These are phyloP conservation scores for Australoheros facetus DNA, from an alignment of 2,797 vertebrate species.

Conservation along the genomic window DNA sequence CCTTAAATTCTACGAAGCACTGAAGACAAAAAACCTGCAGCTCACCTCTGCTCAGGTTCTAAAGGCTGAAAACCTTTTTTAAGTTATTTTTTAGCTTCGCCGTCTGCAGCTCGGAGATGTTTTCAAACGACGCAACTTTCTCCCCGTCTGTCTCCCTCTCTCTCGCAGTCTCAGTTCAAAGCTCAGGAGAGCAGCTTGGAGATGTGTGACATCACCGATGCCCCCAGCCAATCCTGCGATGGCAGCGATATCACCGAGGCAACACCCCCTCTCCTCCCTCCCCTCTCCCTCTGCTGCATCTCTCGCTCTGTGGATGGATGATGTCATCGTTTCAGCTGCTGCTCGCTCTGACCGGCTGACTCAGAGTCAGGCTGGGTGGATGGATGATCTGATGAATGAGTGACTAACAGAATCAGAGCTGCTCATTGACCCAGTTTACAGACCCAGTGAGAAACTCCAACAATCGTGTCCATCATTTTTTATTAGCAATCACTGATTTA, in stretches of 20 bases:
- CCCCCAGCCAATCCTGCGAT: constrained; percentile 84
- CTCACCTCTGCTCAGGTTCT: neutral
- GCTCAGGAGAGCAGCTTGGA: constrained; percentile 90
- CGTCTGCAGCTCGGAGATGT: neutral
- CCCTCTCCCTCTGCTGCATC: constrained; percentile 58
- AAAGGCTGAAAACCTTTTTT: neutral
- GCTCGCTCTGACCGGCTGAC: constrained; percentile 13
- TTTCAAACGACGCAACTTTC: constrained; percentile 48
- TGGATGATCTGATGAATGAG: neutral
- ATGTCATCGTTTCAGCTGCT: constrained; percentile 68
- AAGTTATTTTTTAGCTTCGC: too few relatives aligned
- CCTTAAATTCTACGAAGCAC: neutral
- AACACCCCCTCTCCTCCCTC: constrained; percentile 77
- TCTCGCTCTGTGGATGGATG: constrained; percentile 51
- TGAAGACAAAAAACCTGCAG: neutral
- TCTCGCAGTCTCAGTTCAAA: constrained; percentile 82
- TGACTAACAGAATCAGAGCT: neutral
- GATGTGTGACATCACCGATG: constrained; percentile 90
- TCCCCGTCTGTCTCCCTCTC: constrained; percentile 12
- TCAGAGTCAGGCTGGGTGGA: neutral
- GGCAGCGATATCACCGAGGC: constrained; percentile 86
- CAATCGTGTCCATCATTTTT: neutral
- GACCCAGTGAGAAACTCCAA: neutral
- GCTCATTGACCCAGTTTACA: neutral
- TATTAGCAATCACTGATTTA: too few relatives aligned